Conservation (phyloP, 1,140 invertebrate genomes). For the Hylaeus anthracinus region DNA sequence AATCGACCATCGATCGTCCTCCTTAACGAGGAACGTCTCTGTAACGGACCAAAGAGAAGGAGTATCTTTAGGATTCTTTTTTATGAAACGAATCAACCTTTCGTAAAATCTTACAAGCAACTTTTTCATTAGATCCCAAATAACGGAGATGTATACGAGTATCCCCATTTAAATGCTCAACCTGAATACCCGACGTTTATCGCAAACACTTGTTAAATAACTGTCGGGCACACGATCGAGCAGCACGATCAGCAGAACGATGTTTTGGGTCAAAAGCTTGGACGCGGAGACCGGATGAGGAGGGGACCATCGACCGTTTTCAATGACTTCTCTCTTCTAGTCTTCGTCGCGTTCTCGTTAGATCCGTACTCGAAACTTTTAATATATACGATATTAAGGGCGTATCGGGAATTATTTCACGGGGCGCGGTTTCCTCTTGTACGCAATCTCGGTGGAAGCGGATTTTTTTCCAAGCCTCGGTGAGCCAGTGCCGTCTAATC, state of each 20-base stretch:
- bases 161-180: no score
- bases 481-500: conserved; percentile 42
- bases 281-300: neutral
- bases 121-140: no score
- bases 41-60: no score
- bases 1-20: no score
- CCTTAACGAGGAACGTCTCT: no score
- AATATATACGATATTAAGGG: conserved; percentile 25
- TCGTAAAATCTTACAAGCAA: no score
- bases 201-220: no score
- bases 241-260: neutral
- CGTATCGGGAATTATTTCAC: neutral
- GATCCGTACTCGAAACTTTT: neutral
- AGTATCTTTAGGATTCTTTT: no score
- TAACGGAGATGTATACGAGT: no score
- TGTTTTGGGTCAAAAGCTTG: conserved; percentile 8
- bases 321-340: neutral
- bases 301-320: neutral
- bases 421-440: neutral
- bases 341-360: neutral
- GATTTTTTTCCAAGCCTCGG: conserved; percentile 10
- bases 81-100: no score
- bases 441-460: conserved; percentile 31
- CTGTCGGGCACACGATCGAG: no score
- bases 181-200: no score